phyloP scores from a whole-genome alignment of 37 sponge, comb jelly and placozoan species.

The Sycon ciliatum region DNA sequence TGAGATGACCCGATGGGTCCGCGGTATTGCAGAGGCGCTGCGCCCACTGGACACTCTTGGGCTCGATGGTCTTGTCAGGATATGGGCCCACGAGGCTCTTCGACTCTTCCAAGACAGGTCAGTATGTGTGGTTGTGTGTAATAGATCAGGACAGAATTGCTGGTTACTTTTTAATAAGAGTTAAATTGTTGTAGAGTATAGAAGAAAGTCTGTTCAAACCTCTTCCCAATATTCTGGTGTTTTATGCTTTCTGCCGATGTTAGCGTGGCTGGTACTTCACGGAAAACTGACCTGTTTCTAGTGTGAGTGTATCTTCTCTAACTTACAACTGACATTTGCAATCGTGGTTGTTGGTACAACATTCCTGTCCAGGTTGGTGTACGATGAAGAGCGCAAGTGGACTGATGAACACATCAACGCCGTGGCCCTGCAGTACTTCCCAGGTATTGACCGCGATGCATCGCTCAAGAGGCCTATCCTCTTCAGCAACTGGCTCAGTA shows the following conservation, averaged over 20 bases:
- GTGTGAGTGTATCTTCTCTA: neutral
- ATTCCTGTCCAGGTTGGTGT: slow-evolving; percentile 42
- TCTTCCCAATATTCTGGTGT: neutral
- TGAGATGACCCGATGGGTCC: slow-evolving; percentile 98
- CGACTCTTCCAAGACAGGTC: slow-evolving; percentile 88
- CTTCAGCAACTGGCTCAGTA: slow-evolving; percentile 89
- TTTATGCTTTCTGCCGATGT: neutral
- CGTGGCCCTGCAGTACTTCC: slow-evolving; percentile 83
- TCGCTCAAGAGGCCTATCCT: slow-evolving; percentile 84
- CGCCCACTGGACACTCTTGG: slow-evolving; percentile 74
- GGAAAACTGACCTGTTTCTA: neutral
- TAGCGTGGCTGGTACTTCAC: neutral
- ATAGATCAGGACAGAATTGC: neutral
- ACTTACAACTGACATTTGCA: neutral
- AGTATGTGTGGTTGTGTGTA: neutral
- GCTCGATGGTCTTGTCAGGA: slow-evolving; percentile 82
- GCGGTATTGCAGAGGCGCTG: slow-evolving; percentile 87
- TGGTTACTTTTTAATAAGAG: neutral
- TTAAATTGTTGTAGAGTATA: neutral
- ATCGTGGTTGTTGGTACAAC: neutral
- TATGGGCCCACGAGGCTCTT: slow-evolving; percentile 97
- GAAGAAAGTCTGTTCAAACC: neutral
- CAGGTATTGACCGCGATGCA: slow-evolving; percentile 59
- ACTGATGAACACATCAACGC: slow-evolving; percentile 81
- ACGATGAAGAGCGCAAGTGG: slow-evolving; percentile 87